Conservation (phyloP, 2,797 vertebrate genomes). For the Poecile montanus region DNA sequence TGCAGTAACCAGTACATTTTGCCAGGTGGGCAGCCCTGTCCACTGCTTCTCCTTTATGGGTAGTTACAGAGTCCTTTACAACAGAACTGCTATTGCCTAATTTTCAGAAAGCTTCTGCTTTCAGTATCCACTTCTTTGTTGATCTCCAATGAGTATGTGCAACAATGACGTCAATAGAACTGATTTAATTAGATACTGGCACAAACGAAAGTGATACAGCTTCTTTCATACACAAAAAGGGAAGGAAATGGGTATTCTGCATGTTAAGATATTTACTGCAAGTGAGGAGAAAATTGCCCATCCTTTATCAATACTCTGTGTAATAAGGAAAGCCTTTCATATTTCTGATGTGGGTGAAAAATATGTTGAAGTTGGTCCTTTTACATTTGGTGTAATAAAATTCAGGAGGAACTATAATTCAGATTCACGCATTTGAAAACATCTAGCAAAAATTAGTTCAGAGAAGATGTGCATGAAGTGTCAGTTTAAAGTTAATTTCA, state of each 20-base stretch:
- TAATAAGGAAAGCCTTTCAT: not conserved
- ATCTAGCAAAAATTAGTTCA: not conserved
- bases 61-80: not conserved
- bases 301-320: not conserved
- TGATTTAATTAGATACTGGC: not conserved
- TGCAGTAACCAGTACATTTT: not conserved
- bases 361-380: not conserved
- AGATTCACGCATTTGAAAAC: not conserved
- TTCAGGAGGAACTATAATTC: not conserved
- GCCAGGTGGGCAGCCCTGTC: accelerated
- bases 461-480: not conserved
- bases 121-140: not conserved
- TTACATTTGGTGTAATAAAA: not conserved
- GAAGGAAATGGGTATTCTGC: not conserved
- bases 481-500: not conserved
- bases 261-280: not conserved
- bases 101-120: not conserved
- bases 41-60: not conserved
- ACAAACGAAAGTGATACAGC: not conserved
- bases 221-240: not conserved
- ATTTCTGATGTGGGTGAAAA: not conserved
- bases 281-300: not conserved
- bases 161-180: not conserved
- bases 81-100: not conserved
- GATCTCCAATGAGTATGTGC: not conserved